These are phyloP conservation scores for Corythornis leucogaster DNA, from an alignment of 2,797 vertebrate genomes.

Conservation along the genomic window DNA sequence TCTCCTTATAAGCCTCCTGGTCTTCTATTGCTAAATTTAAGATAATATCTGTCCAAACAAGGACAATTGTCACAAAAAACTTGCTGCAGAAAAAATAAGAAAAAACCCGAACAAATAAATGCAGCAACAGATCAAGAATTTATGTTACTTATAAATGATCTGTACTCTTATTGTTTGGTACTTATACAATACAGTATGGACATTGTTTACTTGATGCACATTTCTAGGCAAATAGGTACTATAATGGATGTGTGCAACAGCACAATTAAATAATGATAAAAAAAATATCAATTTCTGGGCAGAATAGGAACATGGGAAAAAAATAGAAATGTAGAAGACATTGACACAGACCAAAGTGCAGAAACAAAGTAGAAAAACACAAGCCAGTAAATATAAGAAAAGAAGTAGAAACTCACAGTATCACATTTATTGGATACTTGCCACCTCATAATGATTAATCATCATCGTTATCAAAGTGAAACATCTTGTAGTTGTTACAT, in stretches of 20 bases:
- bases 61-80: not conserved
- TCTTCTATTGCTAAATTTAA: too few species aligned
- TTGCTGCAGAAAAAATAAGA: not conserved
- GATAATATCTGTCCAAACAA: too few species aligned
- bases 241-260: not conserved
- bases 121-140: not conserved
- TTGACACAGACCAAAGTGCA: not conserved
- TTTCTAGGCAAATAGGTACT: not conserved
- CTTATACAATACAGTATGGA: not conserved
- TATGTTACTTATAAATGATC: not conserved
- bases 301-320: not conserved
- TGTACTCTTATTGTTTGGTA: not conserved
- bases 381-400: not conserved
- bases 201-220: not conserved
- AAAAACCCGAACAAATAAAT: not conserved
- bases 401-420: not conserved
- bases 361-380: not conserved
- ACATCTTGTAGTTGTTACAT: not conserved
- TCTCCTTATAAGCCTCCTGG: too few species aligned
- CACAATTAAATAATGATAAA: not conserved
- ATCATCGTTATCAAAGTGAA: not conserved
- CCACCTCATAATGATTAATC: conserved; percentile 13
- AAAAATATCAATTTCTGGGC: not conserved
- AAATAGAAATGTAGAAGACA: not conserved
- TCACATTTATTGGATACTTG: not conserved